Conservation (phyloP, 2,888 invertebrate genomes). For the Synanthedon myopaeformis region DNA sequence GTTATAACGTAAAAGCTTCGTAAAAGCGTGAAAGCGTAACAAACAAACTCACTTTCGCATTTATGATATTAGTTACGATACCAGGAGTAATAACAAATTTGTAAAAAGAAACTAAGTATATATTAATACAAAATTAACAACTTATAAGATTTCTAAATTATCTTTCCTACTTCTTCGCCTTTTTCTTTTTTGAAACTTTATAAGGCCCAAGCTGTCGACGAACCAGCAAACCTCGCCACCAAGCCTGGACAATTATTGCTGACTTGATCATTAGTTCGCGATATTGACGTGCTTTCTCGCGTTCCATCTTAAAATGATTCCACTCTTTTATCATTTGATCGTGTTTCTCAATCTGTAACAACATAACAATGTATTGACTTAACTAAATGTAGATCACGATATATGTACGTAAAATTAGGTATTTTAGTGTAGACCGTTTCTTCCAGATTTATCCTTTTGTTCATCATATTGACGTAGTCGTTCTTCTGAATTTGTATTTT, state of each 20-base stretch:
- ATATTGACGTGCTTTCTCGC: constrained; percentile 35
- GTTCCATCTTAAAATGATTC: constrained; percentile 39
- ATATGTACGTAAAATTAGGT: no score
- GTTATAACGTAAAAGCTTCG: no score
- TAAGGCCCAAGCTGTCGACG: constrained; percentile 48
- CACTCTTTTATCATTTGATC: constrained; percentile 33
- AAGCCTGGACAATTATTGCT: constrained; percentile 45
- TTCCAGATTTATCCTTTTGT: constrained; percentile 26
- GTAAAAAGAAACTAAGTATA: background rate
- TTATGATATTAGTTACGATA: background rate
- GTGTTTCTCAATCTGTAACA: constrained; percentile 28
- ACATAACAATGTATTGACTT: background rate
- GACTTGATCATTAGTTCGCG: constrained; percentile 38
- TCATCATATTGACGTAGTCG: constrained; percentile 27
- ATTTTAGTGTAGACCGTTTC: constrained; percentile 21
- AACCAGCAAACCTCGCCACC: constrained; percentile 59
- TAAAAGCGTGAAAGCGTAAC: no score
- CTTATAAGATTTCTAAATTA: background rate
- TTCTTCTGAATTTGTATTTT: constrained; percentile 46
- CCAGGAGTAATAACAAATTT: background rate
- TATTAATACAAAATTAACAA: background rate
- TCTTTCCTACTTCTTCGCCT: constrained; percentile 12
- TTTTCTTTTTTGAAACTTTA: constrained; percentile 24
- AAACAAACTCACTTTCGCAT: no score
- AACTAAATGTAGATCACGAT: no score